Evolutionary conservation across 2,113 vertebrate species (phyloP).

Genomic region (Rhynchomys soricoides): DNA sequence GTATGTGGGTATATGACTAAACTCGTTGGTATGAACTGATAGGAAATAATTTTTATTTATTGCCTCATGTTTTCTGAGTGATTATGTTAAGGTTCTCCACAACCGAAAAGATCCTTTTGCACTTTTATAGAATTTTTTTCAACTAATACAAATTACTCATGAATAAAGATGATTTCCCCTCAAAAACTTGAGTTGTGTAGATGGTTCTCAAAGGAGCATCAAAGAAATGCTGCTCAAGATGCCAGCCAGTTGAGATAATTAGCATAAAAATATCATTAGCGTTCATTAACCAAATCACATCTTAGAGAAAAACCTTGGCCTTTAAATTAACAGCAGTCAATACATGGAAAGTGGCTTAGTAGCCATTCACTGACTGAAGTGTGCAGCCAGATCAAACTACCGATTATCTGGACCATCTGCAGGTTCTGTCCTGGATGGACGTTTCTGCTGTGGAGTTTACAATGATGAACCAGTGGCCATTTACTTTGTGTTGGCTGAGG

Average conservation of each 20-base stretch:
- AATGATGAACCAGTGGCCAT: conserved; percentile 40
- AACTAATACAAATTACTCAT: conserved; percentile 5
- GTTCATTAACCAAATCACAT: conserved; percentile 62
- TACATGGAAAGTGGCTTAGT: conserved; percentile 56
- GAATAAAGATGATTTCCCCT: neutral
- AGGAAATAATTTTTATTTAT: neutral
- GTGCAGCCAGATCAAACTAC: conserved; percentile 49
- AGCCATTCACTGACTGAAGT: conserved; percentile 37
- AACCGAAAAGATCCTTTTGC: neutral
- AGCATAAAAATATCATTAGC: conserved; percentile 72
- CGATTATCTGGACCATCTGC: conserved; percentile 11
- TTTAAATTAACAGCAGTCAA: conserved; percentile 67
- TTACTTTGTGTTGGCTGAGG: conserved; percentile 40
- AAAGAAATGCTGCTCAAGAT: conserved; percentile 34
- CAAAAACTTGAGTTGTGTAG: conserved; percentile 3
- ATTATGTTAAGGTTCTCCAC: neutral
- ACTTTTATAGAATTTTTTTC: neutral
- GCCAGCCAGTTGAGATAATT: conserved; percentile 53
- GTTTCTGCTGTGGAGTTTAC: conserved; percentile 30
- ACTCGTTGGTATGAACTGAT: neutral
- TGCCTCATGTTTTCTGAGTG: neutral
- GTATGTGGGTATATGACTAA: neutral
- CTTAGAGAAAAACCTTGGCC: conserved; percentile 34
- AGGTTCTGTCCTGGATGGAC: neutral
- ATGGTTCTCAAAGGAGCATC: neutral